These are phyloP conservation scores for Ictalurus furcatus DNA, from an alignment of 2,113 vertebrate genomes.

Conservation along the genomic window DNA sequence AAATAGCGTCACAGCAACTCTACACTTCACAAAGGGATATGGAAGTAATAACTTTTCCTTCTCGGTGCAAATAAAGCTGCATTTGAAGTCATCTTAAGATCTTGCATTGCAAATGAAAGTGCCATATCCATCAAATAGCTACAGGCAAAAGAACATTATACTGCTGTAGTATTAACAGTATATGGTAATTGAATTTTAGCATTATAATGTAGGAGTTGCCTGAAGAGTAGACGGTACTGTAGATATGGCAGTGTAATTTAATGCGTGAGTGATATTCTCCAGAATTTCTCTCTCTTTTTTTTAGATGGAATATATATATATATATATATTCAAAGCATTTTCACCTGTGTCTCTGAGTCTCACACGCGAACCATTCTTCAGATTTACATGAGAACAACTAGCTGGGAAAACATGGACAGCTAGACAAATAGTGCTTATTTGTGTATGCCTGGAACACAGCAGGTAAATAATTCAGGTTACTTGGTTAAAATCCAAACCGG, in stretches of 20 bases:
- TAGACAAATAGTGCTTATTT: background rate
- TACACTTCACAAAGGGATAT: background rate
- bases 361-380: no score
- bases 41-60: background rate
- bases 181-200: constrained; percentile 13
- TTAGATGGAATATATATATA: background rate
- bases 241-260: constrained; percentile 41
- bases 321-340: background rate
- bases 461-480: constrained; percentile 1
- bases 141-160: background rate
- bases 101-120: background rate
- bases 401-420: background rate
- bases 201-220: constrained; percentile 14
- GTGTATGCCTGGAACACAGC: background rate
- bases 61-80: background rate
- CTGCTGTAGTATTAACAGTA: constrained; percentile 14
- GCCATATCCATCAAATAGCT: background rate
- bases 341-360: background rate
- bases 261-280: constrained; percentile 32
- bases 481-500: background rate
- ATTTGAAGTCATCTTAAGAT: background rate
- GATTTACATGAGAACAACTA: constrained; percentile 2
- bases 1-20: background rate
- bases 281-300: background rate
- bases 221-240: constrained; percentile 29